These are phyloP conservation scores for Rhea americana DNA, from an alignment of 2,113 vertebrate genomes.

Conservation along the genomic window DNA sequence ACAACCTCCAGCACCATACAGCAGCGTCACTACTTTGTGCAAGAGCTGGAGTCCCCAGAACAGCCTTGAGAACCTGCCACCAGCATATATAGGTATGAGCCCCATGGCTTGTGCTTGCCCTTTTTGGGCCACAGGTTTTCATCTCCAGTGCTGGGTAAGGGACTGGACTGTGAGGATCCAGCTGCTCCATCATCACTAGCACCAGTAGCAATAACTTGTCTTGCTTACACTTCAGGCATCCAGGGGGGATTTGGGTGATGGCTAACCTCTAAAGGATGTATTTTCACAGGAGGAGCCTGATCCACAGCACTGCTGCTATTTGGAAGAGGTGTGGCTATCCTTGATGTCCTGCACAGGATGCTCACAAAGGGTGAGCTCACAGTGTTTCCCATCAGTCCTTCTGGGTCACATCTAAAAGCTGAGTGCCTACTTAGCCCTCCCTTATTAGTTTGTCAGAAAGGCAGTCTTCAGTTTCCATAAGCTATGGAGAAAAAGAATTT, in stretches of 20 bases:
- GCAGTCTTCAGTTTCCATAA: background rate
- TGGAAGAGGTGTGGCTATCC: background rate
- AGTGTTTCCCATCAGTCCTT: background rate
- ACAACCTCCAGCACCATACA: background rate
- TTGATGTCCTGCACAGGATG: background rate
- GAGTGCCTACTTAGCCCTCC: background rate
- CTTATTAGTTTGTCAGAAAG: background rate
- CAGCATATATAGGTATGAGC: background rate
- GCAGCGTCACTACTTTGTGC: too few species aligned
- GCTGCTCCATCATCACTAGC: background rate
- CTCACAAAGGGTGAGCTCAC: background rate
- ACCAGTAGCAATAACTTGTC: background rate
- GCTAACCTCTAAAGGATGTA: background rate
- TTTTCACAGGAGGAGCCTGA: background rate
- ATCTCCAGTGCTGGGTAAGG: background rate
- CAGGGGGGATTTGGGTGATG: background rate
- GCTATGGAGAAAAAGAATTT: background rate
- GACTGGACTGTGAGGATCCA: background rate
- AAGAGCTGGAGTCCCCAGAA: background rate
- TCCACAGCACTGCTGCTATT: background rate
- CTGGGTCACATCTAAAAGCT: background rate
- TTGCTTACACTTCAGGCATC: background rate
- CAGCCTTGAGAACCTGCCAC: background rate
- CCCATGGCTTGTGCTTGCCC: background rate
- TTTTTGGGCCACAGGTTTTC: background rate